phyloP scores from a whole-genome alignment of 2,113 vertebrate genomes.

The Grammomys surdaster region DNA sequence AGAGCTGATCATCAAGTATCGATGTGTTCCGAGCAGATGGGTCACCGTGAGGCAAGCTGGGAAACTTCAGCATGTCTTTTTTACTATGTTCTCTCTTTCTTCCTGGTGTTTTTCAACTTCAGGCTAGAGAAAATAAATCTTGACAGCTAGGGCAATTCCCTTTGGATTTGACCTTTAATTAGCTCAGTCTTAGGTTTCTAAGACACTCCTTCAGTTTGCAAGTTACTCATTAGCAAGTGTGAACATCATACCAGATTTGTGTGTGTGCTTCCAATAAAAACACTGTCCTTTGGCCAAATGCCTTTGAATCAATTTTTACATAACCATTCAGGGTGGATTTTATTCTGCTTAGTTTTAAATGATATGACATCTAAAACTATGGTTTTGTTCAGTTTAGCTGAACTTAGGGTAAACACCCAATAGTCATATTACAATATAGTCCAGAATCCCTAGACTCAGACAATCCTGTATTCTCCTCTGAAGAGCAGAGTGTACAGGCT shows the following conservation, averaged over 20 bases:
- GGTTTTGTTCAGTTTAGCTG: neutral
- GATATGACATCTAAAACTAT: constrained; percentile 21
- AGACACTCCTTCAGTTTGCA: constrained; percentile 48
- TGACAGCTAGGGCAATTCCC: constrained; percentile 60
- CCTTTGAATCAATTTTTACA: constrained; percentile 52
- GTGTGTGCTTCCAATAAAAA: constrained; percentile 28
- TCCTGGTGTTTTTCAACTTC: constrained; percentile 26
- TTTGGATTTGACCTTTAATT: constrained; percentile 53
- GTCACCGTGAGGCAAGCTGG: neutral
- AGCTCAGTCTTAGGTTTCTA: constrained; percentile 54
- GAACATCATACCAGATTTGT: constrained; percentile 41
- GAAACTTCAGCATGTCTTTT: neutral
- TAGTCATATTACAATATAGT: neutral
- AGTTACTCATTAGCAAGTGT: constrained; percentile 70
- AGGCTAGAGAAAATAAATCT: constrained; percentile 61
- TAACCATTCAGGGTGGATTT: neutral
- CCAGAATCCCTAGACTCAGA: neutral
- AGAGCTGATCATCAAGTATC: constrained; percentile 31
- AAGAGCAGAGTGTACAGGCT: too few species aligned
- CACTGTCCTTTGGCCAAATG: neutral
- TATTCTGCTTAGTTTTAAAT: constrained; percentile 46
- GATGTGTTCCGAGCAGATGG: constrained; percentile 49
- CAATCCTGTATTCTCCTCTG: neutral
- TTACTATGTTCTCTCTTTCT: neutral
- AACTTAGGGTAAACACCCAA: neutral